Percentiles rank a stretch among this genome's conserved stretches.
phyloP scores from a whole-genome alignment of 2,113 vertebrate species.

The Ellobius talpinus region DNA sequence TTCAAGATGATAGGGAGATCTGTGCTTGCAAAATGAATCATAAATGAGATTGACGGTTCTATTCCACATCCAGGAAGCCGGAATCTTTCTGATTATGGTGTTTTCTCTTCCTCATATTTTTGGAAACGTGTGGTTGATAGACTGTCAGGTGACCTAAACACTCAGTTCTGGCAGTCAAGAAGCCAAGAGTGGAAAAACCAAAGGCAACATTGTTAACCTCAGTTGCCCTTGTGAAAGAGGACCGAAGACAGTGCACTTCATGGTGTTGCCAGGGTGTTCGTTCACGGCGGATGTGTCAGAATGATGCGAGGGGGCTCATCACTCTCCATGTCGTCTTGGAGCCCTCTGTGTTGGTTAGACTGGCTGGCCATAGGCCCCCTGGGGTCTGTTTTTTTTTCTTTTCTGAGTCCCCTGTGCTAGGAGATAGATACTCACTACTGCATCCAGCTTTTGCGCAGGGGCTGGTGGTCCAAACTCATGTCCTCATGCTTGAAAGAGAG shows the following conservation, averaged over 20 bases:
- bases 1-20: background rate
- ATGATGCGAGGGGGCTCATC: background rate
- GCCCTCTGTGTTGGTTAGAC: background rate
- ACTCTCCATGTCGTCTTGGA: background rate
- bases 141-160: background rate
- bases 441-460: background rate
- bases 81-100: background rate
- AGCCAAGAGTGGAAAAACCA: background rate
- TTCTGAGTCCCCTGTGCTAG: background rate
- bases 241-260: background rate
- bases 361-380: background rate
- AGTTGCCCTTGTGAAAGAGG: background rate
- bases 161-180: background rate
- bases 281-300: background rate
- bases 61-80: background rate
- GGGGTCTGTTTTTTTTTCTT: too few relatives aligned
- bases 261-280: background rate
- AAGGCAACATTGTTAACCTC: background rate
- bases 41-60: background rate
- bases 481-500: background rate
- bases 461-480: background rate
- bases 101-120: background rate
- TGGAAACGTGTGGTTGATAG: background rate
- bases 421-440: background rate
- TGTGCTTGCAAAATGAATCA: conserved; percentile 11